phyloP scores from a whole-genome alignment of 2,888 invertebrate species.

The Tromatobia lineatoria region DNA sequence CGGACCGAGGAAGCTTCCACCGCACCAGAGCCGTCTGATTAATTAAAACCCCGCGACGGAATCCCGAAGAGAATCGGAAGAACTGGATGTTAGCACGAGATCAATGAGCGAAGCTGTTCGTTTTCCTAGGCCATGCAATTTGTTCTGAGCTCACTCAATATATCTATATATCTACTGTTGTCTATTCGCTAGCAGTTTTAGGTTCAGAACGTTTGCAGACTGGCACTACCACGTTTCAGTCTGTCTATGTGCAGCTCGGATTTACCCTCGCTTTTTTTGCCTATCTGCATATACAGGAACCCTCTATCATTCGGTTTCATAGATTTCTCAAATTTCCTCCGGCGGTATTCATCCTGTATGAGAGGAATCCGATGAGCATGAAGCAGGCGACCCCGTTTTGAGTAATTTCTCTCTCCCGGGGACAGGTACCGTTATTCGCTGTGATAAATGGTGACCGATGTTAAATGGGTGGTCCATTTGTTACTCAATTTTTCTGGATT shows the following conservation, averaged over 20 bases:
- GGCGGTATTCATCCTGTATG: slow-evolving; percentile 70
- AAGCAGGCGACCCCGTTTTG: background rate
- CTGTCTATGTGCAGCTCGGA: background rate
- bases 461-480: no score
- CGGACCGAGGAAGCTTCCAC: background rate
- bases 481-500: no score
- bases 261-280: background rate
- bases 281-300: background rate
- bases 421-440: slow-evolving; percentile 35
- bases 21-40: slow-evolving; percentile 72
- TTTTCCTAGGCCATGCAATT: slow-evolving; percentile 75
- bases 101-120: slow-evolving; percentile 68
- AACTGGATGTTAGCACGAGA: slow-evolving; percentile 76
- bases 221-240: background rate
- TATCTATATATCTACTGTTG: slow-evolving; percentile 7
- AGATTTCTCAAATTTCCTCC: slow-evolving; percentile 71
- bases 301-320: slow-evolving; percentile 19
- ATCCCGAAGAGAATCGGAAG: slow-evolving; percentile 74
- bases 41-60: slow-evolving; percentile 77
- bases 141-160: slow-evolving; percentile 67
- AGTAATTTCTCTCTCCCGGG: slow-evolving; percentile 46
- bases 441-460: background rate
- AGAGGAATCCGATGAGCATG: slow-evolving; percentile 44
- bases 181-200: slow-evolving; percentile 26
- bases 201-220: slow-evolving; percentile 1